Conservation (phyloP, 2,797 vertebrate species). For the Spheniscus humboldti region DNA sequence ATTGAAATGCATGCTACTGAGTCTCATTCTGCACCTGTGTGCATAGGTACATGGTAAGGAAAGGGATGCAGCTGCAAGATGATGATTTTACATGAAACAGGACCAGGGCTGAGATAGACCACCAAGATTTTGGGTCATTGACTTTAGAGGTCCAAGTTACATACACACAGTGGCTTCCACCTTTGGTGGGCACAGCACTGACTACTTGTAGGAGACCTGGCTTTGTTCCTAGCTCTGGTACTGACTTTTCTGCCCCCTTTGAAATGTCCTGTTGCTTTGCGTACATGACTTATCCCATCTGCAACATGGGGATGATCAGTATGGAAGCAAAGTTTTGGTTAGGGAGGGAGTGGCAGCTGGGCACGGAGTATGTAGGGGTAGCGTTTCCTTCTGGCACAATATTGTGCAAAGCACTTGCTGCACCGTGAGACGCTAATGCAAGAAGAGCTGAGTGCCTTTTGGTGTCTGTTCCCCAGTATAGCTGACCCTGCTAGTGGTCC, state of each 20-base stretch:
- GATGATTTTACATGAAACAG: neutral
- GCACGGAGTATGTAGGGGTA: neutral
- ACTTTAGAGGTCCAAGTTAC: neutral
- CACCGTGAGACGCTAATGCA: neutral
- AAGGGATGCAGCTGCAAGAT: neutral
- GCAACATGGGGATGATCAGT: neutral
- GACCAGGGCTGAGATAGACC: neutral
- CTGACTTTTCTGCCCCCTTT: neutral
- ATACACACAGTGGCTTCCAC: accelerated
- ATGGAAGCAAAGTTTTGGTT: neutral
- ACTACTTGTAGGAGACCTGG: neutral
- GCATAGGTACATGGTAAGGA: neutral
- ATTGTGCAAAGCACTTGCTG: neutral
- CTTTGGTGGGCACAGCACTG: neutral
- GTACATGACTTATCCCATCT: accelerated
- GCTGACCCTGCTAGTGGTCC: neutral
- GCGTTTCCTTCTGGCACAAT: neutral
- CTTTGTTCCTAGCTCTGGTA: neutral
- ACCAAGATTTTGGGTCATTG: neutral
- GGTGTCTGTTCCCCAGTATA: neutral
- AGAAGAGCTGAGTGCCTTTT: neutral
- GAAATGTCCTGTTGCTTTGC: neutral
- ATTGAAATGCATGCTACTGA: neutral
- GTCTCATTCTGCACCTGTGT: neutral
- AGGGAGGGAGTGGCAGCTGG: neutral